Percentiles rank a stretch among this genome's conserved stretches.
Evolutionary conservation across 2,888 invertebrate genomes (phyloP).

Genomic region (Yponomeuta sedellus): DNA sequence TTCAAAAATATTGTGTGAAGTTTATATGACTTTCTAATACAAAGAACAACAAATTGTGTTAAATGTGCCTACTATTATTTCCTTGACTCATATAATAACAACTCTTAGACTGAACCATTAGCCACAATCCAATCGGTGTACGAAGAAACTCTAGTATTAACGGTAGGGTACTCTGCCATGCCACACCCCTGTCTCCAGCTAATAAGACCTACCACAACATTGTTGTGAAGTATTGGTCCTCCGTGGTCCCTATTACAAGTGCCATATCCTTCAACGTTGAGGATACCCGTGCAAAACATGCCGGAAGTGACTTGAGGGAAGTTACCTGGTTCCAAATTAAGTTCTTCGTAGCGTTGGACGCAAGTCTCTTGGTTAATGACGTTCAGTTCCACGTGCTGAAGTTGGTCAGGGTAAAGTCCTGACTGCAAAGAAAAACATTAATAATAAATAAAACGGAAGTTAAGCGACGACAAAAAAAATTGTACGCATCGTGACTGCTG

Average conservation of each 20-base stretch:
- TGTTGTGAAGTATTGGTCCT: slow-evolving; percentile 42
- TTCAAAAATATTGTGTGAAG: too few species aligned
- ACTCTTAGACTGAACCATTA: slow-evolving; percentile 7
- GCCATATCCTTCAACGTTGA: slow-evolving; percentile 23
- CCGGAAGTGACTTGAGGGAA: slow-evolving; percentile 22
- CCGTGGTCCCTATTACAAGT: slow-evolving; percentile 43
- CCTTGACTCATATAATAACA: background rate
- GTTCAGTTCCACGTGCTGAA: too few species aligned
- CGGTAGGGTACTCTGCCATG: slow-evolving; percentile 49
- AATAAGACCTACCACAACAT: slow-evolving; percentile 49
- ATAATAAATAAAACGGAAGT: too few species aligned
- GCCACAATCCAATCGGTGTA: slow-evolving; percentile 24
- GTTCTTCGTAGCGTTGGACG: too few species aligned
- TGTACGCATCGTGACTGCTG: too few species aligned
- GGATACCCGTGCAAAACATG: slow-evolving; percentile 29
- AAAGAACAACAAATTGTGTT: too few species aligned
- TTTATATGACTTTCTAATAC: too few species aligned
- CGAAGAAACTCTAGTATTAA: slow-evolving; percentile 47
- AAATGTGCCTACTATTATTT: too few species aligned
- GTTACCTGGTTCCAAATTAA: background rate
- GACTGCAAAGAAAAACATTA: too few species aligned
- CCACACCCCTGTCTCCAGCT: slow-evolving; percentile 60
- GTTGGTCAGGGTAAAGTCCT: too few species aligned
- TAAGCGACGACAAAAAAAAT: too few species aligned
- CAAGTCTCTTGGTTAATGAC: too few species aligned